These are phyloP conservation scores for Calameuta idolon DNA, from an alignment of 2,888 invertebrate genomes.

Conservation along the genomic window DNA sequence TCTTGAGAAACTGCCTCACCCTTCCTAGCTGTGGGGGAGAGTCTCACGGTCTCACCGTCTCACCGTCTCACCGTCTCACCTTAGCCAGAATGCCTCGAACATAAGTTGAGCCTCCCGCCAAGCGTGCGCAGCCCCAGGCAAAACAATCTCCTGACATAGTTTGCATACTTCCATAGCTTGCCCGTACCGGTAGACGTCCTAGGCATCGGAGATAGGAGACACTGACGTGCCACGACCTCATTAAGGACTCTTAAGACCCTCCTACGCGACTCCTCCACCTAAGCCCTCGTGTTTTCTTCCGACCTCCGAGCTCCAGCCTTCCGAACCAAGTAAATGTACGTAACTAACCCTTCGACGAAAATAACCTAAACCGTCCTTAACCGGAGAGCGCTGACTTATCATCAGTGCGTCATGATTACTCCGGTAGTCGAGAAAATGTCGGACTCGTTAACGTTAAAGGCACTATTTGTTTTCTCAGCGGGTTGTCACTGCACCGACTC, in stretches of 20 bases:
- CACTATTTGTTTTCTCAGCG: conserved; percentile 26
- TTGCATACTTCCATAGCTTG: conserved; percentile 43
- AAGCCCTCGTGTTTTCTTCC: neutral
- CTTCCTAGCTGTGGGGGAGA: conserved; percentile 1
- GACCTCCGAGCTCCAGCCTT: neutral
- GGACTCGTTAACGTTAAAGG: conserved; percentile 31
- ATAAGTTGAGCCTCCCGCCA: neutral
- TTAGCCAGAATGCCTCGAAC: neutral
- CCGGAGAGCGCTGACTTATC: neutral
- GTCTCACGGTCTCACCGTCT: conserved; percentile 17
- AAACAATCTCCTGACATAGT: conserved; percentile 37
- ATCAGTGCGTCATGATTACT: neutral
- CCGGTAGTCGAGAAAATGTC: conserved; percentile 8
- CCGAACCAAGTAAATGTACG: neutral
- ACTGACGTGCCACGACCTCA: conserved; percentile 40
- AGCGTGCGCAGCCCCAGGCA: neutral
- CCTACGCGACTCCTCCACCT: neutral
- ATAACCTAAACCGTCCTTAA: neutral
- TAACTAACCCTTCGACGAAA: neutral
- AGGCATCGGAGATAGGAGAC: conserved; percentile 36
- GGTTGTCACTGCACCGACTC: conserved; percentile 14
- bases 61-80: conserved; percentile 17
- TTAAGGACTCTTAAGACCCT: conserved; percentile 38
- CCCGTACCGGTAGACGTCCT: conserved; percentile 12
- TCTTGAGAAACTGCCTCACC: conserved; percentile 18